Evolutionary conservation across 2,888 invertebrate genomes (phyloP), one percentile per base, ranked within the genome.

Genomic region (Drosophila gaucha): DNA sequence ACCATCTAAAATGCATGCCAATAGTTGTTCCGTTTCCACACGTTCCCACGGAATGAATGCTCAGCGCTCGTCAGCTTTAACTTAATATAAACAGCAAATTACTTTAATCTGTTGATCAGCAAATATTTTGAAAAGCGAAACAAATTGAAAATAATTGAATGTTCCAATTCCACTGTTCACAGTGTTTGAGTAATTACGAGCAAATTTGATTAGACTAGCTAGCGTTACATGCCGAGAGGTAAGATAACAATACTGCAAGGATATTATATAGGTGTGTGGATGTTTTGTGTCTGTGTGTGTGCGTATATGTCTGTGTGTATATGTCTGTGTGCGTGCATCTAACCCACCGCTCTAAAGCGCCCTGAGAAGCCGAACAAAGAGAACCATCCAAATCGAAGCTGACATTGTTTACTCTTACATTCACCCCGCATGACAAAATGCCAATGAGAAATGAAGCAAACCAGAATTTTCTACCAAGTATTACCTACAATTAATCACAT

Each of bases 321-420:
- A 24, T 33, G 2, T n/a, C 6, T 49, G 16, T 49, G 50, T 38
- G 28, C 6, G 20, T 50, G 50, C 39, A 30, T 28, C 51, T 50
- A 51, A 51, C 51, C 51, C 51, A 51, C 51, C 51, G 14, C 44
- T 28, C 30, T 18, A 43, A 58, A 63, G 35, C 31, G 14, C 31
- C 20, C 38, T 41, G 51, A 47, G 9, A 49, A 49, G 35, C 49
- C 49, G 24, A 36, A 59, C 38, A 43, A 46, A 66, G 12, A 33
- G 31, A 63, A 49, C 31, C 43, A 78, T 67, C 74, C 73, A 88
- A 78, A 79, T 86, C 86, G 83, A 72, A 68, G 80, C 78, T 86
- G 64, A 88, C 87, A 88, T 88, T 84, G 50, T 86, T 88, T 74
- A 73, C 84, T 84, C 80, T 84, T 84, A 88, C 88, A 84, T 84